phyloP scores from a whole-genome alignment of 2,113 vertebrate genomes.

The Orycteropus afer region DNA sequence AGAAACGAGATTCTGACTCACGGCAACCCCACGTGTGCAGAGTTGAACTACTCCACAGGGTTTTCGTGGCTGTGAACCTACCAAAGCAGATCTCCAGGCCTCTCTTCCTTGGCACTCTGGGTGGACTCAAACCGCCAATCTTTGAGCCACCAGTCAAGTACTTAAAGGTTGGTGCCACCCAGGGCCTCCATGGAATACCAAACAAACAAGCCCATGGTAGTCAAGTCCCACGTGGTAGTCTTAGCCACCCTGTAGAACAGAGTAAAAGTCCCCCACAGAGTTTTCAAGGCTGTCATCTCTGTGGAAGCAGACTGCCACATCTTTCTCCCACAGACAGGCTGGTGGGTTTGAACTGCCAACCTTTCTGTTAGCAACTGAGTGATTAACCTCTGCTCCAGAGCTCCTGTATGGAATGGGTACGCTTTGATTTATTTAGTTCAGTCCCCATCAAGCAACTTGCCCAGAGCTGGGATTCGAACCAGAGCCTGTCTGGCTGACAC shows the following conservation, averaged over 20 bases:
- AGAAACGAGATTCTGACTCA: not conserved
- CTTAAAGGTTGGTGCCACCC: not conserved
- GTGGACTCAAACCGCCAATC: too few species aligned
- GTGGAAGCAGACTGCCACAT: too few species aligned
- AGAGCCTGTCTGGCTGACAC: not conserved
- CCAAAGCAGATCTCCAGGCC: not conserved
- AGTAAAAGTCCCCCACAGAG: too few species aligned
- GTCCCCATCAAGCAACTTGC: not conserved
- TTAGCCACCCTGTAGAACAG: too few species aligned
- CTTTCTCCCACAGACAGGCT: too few species aligned
- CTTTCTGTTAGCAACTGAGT: too few species aligned
- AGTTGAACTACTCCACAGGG: not conserved
- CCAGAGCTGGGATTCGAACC: not conserved
- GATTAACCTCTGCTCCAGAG: too few species aligned
- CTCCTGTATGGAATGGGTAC: too few species aligned
- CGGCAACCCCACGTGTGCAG: not conserved
- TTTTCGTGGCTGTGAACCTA: not conserved
- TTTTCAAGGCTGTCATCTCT: too few species aligned
- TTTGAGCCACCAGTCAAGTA: not conserved
- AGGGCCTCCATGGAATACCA: not conserved
- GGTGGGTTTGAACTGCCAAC: too few species aligned
- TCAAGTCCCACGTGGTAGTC: too few species aligned
- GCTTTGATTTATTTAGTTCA: not conserved
- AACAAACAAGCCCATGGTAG: too few species aligned
- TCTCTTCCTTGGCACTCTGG: not conserved